phyloP scores from a whole-genome alignment of 2,888 invertebrate genomes.

The Phengaris arion region DNA sequence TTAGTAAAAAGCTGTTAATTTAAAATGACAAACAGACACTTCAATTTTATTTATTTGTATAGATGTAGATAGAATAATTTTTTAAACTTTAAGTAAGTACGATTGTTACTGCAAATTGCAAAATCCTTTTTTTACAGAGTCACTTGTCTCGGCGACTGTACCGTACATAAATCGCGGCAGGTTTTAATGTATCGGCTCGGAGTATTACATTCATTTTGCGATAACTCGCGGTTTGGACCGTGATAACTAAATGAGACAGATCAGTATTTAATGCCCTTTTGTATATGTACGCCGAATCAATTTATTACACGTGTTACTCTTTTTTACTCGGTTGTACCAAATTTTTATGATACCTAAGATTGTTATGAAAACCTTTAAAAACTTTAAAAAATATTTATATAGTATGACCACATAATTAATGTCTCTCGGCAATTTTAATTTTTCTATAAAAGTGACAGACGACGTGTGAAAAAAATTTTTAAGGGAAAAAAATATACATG shows the following conservation, averaged over 20 bases:
- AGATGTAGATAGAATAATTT: too few species aligned
- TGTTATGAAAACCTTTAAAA: too few species aligned
- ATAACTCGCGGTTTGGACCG: conserved; percentile 14
- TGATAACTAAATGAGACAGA: conserved; percentile 22
- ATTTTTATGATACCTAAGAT: too few species aligned
- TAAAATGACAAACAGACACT: too few species aligned
- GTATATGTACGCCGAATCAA: not conserved
- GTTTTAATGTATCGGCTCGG: conserved; percentile 13
- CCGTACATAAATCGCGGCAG: conserved; percentile 19
- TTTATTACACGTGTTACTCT: not conserved
- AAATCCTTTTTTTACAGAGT: not conserved
- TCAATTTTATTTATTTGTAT: too few species aligned
- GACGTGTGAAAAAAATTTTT: not conserved
- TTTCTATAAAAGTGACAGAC: too few species aligned
- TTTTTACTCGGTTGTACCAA: conserved; percentile 10
- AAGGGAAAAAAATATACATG: not conserved
- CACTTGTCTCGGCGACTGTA: not conserved
- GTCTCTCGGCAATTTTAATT: too few species aligned
- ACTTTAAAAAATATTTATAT: not conserved
- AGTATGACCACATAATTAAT: too few species aligned
- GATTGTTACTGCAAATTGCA: too few species aligned
- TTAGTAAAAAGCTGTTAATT: too few species aligned
- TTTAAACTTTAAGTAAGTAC: too few species aligned
- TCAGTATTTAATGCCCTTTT: conserved; percentile 20
- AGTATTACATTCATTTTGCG: conserved; percentile 19